phyloP scores from a whole-genome alignment of 2,113 vertebrate species.

The Sinocyclocheilus maitianheensis region DNA sequence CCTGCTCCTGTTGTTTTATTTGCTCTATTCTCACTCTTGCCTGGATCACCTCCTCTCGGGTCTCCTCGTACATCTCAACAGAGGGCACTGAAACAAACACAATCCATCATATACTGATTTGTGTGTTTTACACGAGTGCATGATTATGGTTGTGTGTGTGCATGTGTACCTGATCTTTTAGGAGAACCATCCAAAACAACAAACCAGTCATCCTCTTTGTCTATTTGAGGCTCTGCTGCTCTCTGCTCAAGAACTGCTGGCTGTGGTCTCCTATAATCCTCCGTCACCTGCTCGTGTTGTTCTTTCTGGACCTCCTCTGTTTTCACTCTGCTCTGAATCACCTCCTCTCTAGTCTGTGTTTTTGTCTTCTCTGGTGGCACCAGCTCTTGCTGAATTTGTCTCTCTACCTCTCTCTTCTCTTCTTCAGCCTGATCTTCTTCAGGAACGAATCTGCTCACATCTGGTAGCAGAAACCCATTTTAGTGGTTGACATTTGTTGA shows the following conservation, averaged over 20 bases:
- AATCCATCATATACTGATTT: slow-evolving; percentile 11
- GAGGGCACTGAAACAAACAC: slow-evolving; percentile 16
- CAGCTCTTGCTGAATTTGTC: slow-evolving; percentile 50
- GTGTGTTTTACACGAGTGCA: not conserved
- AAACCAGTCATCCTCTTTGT: slow-evolving; percentile 69
- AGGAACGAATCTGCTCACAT: slow-evolving; percentile 34
- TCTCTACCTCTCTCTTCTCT: slow-evolving; percentile 52
- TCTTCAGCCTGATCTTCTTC: slow-evolving; percentile 49
- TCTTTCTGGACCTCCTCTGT: slow-evolving; percentile 41
- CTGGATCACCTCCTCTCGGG: not conserved
- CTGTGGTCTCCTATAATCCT: slow-evolving; percentile 46
- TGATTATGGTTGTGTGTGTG: not conserved
- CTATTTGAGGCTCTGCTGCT: slow-evolving; percentile 38
- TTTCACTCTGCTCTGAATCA: not conserved
- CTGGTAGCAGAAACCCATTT: slow-evolving; percentile 16
- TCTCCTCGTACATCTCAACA: slow-evolving; percentile 25
- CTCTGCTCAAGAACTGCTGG: slow-evolving; percentile 29
- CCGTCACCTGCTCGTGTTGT: slow-evolving; percentile 46
- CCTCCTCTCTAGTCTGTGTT: not conserved
- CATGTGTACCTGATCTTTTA: slow-evolving; percentile 66
- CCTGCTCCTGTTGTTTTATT: slow-evolving; percentile 23
- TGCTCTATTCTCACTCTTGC: slow-evolving; percentile 14
- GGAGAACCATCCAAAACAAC: slow-evolving; percentile 53
- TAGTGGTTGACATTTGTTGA: not conserved
- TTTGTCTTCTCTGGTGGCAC: not conserved